phyloP scores from a whole-genome alignment of 1,140 invertebrate species.

The Pantala flavescens region DNA sequence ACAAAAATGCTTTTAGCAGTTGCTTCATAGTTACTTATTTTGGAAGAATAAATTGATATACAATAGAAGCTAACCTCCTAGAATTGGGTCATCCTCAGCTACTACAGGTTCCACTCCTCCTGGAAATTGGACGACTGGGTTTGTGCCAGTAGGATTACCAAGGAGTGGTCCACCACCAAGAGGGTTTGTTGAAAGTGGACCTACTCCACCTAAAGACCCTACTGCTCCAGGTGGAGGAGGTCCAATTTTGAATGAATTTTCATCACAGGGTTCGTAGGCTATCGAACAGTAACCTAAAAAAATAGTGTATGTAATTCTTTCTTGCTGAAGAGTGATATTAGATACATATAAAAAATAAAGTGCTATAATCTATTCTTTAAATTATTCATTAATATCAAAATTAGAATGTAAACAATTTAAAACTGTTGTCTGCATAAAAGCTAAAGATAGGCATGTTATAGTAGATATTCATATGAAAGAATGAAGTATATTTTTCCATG shows the following conservation, averaged over 20 bases:
- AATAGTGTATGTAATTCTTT: no score
- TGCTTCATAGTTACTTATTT: no score
- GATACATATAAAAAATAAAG: no score
- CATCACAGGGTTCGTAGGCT: slow-evolving; percentile 60
- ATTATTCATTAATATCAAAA: neutral
- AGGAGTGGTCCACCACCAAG: neutral
- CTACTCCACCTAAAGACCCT: neutral
- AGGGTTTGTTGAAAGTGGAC: slow-evolving; percentile 10
- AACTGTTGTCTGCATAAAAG: no score
- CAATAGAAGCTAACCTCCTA: neutral
- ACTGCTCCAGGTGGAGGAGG: slow-evolving; percentile 28
- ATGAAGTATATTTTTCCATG: no score
- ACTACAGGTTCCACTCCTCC: neutral
- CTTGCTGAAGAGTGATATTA: no score
- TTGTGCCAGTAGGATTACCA: neutral
- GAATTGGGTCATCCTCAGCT: neutral
- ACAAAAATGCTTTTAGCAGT: no score
- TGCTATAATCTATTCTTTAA: no score
- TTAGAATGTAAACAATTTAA: neutral
- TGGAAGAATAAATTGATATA: no score
- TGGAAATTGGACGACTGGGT: neutral
- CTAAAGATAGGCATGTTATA: no score
- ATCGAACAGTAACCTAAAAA: slow-evolving; percentile 52
- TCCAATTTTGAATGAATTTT: slow-evolving; percentile 64
- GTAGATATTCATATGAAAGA: no score